These are phyloP conservation scores for Aphelenchoides besseyi DNA, from an alignment of 1,140 invertebrate genomes.

Conservation along the genomic window DNA sequence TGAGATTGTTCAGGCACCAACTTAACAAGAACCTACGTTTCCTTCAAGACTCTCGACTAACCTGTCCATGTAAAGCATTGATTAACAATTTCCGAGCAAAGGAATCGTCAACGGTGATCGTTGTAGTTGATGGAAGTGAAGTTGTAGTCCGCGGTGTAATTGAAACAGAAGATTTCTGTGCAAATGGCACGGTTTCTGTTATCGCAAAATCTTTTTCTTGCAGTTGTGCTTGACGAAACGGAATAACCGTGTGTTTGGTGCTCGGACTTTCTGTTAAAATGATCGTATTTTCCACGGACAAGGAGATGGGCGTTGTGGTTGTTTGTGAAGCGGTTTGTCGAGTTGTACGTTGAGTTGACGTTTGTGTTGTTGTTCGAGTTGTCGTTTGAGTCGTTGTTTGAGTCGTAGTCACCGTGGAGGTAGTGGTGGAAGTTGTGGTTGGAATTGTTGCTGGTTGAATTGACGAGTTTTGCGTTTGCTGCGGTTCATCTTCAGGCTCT, in stretches of 20 bases:
- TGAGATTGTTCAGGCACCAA: background rate
- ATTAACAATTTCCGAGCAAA: background rate
- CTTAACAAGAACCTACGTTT: background rate
- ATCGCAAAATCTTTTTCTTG: background rate
- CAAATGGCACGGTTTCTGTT: background rate
- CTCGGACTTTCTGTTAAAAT: background rate
- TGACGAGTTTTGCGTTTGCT: background rate
- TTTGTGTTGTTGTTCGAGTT: background rate
- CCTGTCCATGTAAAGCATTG: background rate
- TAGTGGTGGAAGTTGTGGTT: background rate
- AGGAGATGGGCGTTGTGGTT: background rate
- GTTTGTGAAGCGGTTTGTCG: background rate
- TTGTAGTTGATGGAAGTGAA: background rate
- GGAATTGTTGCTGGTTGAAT: background rate
- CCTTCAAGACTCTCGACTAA: background rate
- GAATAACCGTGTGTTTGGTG: background rate
- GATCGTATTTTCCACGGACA: background rate
- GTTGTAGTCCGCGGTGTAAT: background rate
- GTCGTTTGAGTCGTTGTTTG: slow-evolving; percentile 7
- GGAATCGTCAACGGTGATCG: background rate
- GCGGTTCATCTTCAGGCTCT: background rate
- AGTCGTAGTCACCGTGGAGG: slow-evolving; percentile 5
- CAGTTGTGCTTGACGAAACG: background rate
- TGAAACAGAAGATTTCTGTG: background rate
- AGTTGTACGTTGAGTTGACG: background rate